phyloP scores from a whole-genome alignment of 2,797 vertebrate species.

The Apogon talboti region DNA sequence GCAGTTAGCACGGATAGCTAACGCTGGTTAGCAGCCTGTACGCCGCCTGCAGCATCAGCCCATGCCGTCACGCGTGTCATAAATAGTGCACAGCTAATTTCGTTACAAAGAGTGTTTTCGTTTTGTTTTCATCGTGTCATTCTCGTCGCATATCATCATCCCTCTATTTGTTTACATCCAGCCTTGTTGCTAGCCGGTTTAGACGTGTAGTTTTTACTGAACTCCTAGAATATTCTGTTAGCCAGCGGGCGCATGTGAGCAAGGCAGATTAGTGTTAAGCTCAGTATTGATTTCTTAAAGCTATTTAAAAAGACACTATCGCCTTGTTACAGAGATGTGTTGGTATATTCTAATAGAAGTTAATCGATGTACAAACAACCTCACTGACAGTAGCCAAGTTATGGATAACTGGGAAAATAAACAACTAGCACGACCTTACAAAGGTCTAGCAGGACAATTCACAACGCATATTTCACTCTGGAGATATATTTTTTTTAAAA shows the following conservation, averaged over 20 bases:
- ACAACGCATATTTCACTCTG: too few species aligned
- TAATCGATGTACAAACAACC: not conserved
- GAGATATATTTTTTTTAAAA: too few species aligned
- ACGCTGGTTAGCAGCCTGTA: slow-evolving; percentile 16
- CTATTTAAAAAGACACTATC: not conserved
- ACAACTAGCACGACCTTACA: too few species aligned
- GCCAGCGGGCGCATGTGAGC: slow-evolving; percentile 2
- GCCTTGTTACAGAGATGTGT: too few species aligned
- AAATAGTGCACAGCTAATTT: not conserved
- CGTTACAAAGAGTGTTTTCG: not conserved
- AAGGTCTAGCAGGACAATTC: too few species aligned
- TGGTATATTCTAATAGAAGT: rapidly evolving
- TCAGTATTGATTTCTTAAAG: too few species aligned
- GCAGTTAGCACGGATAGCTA: slow-evolving; percentile 36
- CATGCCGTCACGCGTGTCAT: slow-evolving; percentile 33
- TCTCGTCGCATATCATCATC: not conserved
- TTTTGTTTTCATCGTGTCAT: rapidly evolving
- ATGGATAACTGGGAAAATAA: too few species aligned
- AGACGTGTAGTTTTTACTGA: not conserved
- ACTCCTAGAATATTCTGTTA: slow-evolving; percentile 29
- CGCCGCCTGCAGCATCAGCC: not conserved
- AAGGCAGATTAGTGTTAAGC: not conserved
- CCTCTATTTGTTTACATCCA: not conserved
- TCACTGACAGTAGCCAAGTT: too few species aligned
- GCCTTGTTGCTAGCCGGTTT: too few species aligned